phyloP scores from a whole-genome alignment of 1,140 invertebrate species.

The Latrodectus geometricus region DNA sequence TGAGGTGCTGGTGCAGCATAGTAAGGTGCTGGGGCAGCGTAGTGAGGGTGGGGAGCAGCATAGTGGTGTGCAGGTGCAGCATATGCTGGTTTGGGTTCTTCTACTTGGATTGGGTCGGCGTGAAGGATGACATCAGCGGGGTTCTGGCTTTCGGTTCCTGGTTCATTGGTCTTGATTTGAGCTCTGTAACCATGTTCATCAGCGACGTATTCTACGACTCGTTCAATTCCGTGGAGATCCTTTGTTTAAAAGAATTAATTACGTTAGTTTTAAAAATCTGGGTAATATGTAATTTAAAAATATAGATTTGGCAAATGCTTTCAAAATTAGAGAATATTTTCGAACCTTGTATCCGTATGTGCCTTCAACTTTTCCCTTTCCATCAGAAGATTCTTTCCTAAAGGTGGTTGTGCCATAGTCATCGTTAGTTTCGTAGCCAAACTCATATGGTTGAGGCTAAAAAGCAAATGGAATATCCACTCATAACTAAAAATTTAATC shows the following conservation, averaged over 20 bases:
- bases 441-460: slow-evolving; percentile 59
- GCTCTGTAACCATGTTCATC: slow-evolving; percentile 61
- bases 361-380: slow-evolving; percentile 46
- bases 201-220: slow-evolving; percentile 59
- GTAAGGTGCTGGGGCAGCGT: not conserved
- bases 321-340: not conserved
- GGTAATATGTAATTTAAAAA: not conserved
- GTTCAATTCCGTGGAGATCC: slow-evolving; percentile 50
- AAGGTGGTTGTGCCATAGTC: slow-evolving; percentile 61
- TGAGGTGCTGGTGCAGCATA: too few species aligned
- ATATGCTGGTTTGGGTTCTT: slow-evolving; percentile 2
- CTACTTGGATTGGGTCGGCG: slow-evolving; percentile 19
- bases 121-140: slow-evolving; percentile 25
- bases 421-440: slow-evolving; percentile 62
- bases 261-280: not conserved
- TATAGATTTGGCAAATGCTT: too few species aligned
- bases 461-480: not conserved
- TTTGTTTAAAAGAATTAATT: not conserved
- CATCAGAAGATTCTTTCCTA: slow-evolving; percentile 54
- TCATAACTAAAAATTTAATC: not conserved
- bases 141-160: slow-evolving; percentile 53
- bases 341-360: slow-evolving; percentile 53
- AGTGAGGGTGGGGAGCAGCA: not conserved
- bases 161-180: slow-evolving; percentile 58
- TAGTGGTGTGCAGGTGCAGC: slow-evolving; percentile 1